phyloP scores from a whole-genome alignment of 2,797 vertebrate species.

The Alcedo quadribrachys region DNA sequence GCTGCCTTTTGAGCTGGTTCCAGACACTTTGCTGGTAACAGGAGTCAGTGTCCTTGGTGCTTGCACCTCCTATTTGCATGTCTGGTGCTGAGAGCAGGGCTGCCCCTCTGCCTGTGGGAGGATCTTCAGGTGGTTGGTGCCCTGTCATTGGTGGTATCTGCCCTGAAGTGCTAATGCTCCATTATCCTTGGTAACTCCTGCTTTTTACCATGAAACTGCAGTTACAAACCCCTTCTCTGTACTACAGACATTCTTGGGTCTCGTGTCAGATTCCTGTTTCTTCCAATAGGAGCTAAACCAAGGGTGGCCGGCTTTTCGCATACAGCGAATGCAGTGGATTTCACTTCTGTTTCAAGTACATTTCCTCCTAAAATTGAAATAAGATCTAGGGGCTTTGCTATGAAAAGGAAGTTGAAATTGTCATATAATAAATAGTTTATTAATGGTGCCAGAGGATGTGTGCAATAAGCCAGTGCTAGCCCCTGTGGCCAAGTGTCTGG shows the following conservation, averaged over 20 bases:
- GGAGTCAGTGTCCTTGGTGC: neutral
- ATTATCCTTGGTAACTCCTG: neutral
- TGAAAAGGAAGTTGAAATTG: neutral
- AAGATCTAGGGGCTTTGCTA: neutral
- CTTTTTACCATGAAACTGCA: neutral
- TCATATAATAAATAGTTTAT: neutral
- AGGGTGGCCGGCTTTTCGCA: neutral
- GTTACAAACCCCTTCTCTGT: neutral
- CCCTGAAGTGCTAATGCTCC: neutral
- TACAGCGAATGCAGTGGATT: neutral
- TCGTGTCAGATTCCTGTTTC: neutral
- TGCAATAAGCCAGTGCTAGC: rapidly evolving
- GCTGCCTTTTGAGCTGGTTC: neutral
- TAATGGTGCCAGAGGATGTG: neutral
- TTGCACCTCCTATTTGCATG: rapidly evolving
- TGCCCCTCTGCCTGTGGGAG: too few species aligned
- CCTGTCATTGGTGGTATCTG: neutral
- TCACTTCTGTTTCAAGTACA: rapidly evolving
- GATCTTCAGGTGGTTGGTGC: neutral
- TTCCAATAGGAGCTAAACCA: neutral
- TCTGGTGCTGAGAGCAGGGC: neutral
- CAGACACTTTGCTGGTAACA: neutral
- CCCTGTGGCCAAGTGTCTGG: neutral
- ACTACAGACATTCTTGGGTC: neutral
- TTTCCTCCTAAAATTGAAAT: neutral